Base-by-base conservation (phyloP, 2,797 vertebrate species). In the Momotus momota region DNA sequence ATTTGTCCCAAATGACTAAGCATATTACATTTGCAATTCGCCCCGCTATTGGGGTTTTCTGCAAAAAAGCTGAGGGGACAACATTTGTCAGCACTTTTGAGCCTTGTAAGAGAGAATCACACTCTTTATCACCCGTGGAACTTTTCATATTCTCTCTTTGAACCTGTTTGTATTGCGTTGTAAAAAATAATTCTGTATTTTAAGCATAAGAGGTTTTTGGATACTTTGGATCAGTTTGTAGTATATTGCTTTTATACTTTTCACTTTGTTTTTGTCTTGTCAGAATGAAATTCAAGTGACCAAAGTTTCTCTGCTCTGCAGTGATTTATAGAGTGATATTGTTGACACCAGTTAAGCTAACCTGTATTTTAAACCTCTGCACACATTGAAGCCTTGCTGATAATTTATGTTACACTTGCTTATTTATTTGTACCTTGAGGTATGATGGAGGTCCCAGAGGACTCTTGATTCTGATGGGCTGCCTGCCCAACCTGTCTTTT, bases 1-100 rank as follows among this genome's bases (percentile, higher is more conserved):
- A 48, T 46, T 74, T 81, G 22, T 12, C 13, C 18, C 29, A 65
- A 18, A 5, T 81, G 27, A 48, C 27, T 64, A 43, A 70, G 8
- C 25, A 5, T 45, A 13, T 10, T 33, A 33, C 10, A 29, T 66
- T 71, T 45, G 10, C 12, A 46, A 6, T 71, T 43, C 7, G 41
- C 3, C 0, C 55, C 66, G 10, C 12, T 80, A 1, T 11, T 46
- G 31, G 8, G 14, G 0, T 7, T 45, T 62, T 79, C 52, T 25
- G 12, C 1, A 2, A 41, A 54, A 91, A 14, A 80, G 45, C 8
- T 19, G 45, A 45, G 45, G 0, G 2, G 1, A 12, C 31, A 81
- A 21, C 6, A 3, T 62, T 33, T 75, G 12, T 55, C 19, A 80
- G n/a, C 79, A 49, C 45, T 45, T 64, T 73, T 71, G 78, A 41